Conservation (phyloP, 2,888 invertebrate species). For the Melieria omissa region DNA sequence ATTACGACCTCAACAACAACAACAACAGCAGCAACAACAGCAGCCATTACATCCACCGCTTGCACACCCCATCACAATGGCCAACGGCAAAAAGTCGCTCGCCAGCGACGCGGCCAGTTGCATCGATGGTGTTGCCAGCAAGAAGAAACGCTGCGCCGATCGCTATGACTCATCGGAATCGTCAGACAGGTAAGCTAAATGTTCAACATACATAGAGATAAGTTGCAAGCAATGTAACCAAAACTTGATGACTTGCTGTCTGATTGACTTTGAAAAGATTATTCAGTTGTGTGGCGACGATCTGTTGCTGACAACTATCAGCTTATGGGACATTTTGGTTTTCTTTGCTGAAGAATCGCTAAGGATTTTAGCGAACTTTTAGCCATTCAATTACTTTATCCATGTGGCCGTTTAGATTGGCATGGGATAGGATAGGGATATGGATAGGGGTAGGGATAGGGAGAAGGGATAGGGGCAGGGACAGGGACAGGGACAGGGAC, state of each 20-base stretch:
- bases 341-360: not conserved
- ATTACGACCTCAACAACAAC: constrained; percentile 51
- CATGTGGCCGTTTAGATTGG: too few species aligned
- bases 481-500: too few species aligned
- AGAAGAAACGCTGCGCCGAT: constrained; percentile 86
- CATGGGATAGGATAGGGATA: too few species aligned
- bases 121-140: constrained; percentile 55
- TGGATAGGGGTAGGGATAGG: too few species aligned
- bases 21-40: constrained; percentile 17
- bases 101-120: constrained; percentile 1
- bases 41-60: not conserved
- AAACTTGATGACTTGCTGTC: not conserved
- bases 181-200: constrained; percentile 83
- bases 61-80: constrained; percentile 24
- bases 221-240: not conserved
- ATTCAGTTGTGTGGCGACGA: not conserved
- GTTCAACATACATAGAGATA: too few species aligned
- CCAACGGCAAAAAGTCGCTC: constrained; percentile 30
- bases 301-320: not conserved
- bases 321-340: not conserved
- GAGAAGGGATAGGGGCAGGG: too few species aligned
- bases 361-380: not conserved
- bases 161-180: constrained; percentile 94
- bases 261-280: not conserved
- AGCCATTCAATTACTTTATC: too few species aligned